Conservation (phyloP, 1,140 invertebrate genomes). For the Drosophila pandora region DNA sequence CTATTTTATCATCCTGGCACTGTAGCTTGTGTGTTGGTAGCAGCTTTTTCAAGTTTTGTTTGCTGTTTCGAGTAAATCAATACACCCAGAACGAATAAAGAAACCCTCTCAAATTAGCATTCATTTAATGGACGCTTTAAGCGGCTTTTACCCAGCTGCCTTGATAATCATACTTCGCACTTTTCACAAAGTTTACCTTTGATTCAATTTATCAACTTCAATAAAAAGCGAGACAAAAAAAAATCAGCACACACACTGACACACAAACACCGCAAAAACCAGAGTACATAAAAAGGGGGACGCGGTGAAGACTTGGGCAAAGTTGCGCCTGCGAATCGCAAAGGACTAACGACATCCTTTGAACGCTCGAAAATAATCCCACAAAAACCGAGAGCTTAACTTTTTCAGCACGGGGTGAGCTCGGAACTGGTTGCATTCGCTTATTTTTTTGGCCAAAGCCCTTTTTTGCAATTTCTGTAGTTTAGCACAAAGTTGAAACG, state of each 20-base stretch:
- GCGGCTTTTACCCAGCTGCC: constrained; percentile 1
- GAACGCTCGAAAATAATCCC: constrained; percentile 74
- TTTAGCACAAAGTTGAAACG: constrained; percentile 78
- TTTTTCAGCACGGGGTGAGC: constrained; percentile 60
- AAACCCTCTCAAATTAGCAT: constrained; percentile 24
- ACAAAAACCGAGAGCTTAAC: constrained; percentile 76
- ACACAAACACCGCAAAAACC: constrained; percentile 43
- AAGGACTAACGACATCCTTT: constrained; percentile 72
- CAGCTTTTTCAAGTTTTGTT: constrained; percentile 27
- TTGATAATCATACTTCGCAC: constrained; percentile 45
- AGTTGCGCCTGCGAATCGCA: constrained; percentile 54
- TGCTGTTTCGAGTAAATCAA: constrained; percentile 38
- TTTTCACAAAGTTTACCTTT: constrained; percentile 67
- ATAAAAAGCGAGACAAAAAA: constrained; percentile 43
- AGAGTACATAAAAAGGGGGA: constrained; percentile 5
- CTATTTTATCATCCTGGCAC: constrained; percentile 34
- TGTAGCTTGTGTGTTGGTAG: constrained; percentile 17
- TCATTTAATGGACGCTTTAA: constrained; percentile 40
- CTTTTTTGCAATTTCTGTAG: constrained; percentile 61
- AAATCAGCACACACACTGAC: constrained; percentile 15
- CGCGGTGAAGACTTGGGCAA: constrained; percentile 19
- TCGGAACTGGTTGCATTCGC: constrained; percentile 42
- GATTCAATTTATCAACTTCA: constrained; percentile 73
- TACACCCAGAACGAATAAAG: constrained; percentile 7
- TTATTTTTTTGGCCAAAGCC: constrained; percentile 37